A percentile compares a stretch with the other conserved stretches of the same genome.
Evolutionary conservation across 2,113 vertebrate genomes (phyloP).

Genomic region (Chaetodon trifascialis): DNA sequence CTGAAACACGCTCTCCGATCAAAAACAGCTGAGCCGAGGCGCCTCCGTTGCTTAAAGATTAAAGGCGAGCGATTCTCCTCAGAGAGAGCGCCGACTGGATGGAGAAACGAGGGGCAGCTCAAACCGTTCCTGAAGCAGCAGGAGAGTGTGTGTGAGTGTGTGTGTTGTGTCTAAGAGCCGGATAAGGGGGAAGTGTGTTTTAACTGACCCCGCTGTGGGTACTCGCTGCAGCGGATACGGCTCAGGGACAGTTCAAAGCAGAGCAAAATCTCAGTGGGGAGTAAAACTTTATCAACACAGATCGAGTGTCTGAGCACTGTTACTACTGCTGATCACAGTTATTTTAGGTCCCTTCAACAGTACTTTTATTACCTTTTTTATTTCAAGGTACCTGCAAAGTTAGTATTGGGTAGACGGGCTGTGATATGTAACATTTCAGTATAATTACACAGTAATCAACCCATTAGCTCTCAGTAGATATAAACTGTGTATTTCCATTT

Average conservation of each 20-base stretch:
- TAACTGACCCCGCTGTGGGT: constrained; percentile 56
- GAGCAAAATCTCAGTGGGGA: constrained; percentile 30
- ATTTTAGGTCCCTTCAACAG: constrained; percentile 17
- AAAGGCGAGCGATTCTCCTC: constrained; percentile 52
- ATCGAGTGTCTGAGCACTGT: constrained; percentile 8
- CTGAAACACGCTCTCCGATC: constrained; percentile 39
- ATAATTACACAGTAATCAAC: background rate
- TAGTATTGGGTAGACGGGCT: background rate
- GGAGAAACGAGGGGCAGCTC: constrained; percentile 43
- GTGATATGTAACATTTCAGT: background rate
- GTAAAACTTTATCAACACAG: constrained; percentile 51
- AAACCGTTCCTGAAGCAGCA: constrained; percentile 44
- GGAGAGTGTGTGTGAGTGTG: constrained; percentile 34
- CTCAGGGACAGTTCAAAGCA: constrained; percentile 60
- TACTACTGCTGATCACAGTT: background rate
- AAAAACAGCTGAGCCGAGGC: constrained; percentile 61
- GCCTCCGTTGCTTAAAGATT: constrained; percentile 47
- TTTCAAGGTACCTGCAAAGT: background rate
- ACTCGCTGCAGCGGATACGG: constrained; percentile 56
- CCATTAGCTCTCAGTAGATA: too few relatives aligned
- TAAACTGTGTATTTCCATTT: too few relatives aligned
- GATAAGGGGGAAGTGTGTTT: constrained; percentile 60
- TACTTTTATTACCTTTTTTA: too few relatives aligned
- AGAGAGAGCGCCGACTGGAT: constrained; percentile 35
- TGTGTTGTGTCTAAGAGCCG: constrained; percentile 33